Conservation (phyloP, 1,140 invertebrate genomes). For the Reticulitermes speratus region DNA sequence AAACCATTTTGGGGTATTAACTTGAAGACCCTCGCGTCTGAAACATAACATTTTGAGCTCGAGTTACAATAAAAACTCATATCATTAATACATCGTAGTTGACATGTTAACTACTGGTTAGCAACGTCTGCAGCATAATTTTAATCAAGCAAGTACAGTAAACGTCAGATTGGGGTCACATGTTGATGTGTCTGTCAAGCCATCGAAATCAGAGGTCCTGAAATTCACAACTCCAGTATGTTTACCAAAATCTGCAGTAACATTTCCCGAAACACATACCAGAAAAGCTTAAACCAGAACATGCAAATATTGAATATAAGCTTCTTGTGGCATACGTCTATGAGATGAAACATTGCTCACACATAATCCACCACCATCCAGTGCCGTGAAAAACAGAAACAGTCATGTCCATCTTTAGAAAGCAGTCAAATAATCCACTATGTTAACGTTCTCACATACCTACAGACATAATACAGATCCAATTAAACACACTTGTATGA, state of each 20-base stretch:
- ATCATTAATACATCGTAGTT: not conserved
- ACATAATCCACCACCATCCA: not conserved
- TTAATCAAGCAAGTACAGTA: constrained; percentile 44
- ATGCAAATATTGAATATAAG: not conserved
- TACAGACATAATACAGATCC: not conserved
- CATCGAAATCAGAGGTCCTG: not conserved
- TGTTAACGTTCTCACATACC: not conserved
- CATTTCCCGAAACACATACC: not conserved
- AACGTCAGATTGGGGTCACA: constrained; percentile 61
- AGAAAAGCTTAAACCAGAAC: not conserved
- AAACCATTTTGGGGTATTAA: not conserved
- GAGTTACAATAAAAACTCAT: not conserved
- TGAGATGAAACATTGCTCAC: not conserved
- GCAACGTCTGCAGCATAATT: not conserved
- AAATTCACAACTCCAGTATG: not conserved
- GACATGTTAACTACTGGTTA: not conserved
- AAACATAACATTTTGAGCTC: not conserved
- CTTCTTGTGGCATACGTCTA: not conserved
- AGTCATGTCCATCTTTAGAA: not conserved
- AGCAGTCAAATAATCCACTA: not conserved
- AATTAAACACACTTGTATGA: not conserved
- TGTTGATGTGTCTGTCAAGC: constrained; percentile 47
- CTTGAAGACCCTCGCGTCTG: too few relatives aligned
- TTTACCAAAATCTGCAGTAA: not conserved
- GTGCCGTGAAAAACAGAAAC: not conserved